Conservation (phyloP, 1,140 invertebrate species). For the Trichogramma pretiosum region DNA sequence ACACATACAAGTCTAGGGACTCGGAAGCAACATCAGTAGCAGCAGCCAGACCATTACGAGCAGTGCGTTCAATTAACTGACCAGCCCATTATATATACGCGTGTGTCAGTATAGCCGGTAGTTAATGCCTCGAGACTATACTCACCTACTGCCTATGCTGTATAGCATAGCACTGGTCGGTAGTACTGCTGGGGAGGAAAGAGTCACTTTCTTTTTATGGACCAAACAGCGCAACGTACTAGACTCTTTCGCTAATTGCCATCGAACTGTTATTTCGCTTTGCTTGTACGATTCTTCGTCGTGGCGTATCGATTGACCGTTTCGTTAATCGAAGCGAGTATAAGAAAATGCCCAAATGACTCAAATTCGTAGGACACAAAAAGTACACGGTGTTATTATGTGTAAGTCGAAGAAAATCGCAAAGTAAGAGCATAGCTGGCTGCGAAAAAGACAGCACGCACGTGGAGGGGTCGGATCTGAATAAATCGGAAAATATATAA, state of each 20-base stretch:
- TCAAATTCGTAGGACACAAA: too few species aligned
- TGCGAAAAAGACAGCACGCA: neutral
- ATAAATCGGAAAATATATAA: constrained; percentile 33
- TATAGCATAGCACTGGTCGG: too few species aligned
- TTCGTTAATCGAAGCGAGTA: too few species aligned
- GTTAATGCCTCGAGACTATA: constrained; percentile 38
- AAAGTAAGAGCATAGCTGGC: constrained; percentile 3
- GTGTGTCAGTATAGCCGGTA: too few species aligned
- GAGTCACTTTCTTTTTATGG: constrained; percentile 45
- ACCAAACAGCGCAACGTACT: constrained; percentile 23
- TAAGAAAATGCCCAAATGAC: too few species aligned
- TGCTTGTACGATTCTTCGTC: too few species aligned
- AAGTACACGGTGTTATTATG: neutral
- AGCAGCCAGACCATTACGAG: constrained; percentile 37
- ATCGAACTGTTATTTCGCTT: constrained; percentile 41
- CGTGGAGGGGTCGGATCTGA: constrained; percentile 1
- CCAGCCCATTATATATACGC: too few species aligned
- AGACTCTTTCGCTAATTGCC: constrained; percentile 44
- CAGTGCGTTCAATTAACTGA: constrained; percentile 47
- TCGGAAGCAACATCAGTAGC: too few species aligned
- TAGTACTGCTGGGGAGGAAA: too few species aligned
- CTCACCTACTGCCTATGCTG: constrained; percentile 40
- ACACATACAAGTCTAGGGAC: too few species aligned
- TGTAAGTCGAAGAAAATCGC: neutral
- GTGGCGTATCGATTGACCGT: too few species aligned